Percentiles rank a stretch among this genome's conserved stretches.
phyloP scores from a whole-genome alignment of 2,797 vertebrate genomes.

The Distichodus sexfasciatus region DNA sequence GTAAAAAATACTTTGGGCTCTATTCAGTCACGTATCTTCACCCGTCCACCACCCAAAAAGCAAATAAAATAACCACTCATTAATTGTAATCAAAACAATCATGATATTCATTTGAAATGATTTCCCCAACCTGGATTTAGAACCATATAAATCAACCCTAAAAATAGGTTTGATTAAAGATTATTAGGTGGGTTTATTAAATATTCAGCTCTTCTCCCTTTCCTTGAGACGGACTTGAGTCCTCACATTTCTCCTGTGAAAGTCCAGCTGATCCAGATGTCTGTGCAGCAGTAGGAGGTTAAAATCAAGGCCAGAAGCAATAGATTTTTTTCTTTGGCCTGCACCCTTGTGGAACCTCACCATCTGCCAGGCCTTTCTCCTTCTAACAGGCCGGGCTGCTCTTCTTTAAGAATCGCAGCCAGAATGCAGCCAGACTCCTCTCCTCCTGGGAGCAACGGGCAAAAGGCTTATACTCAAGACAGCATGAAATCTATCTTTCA shows the following conservation, averaged over 20 bases:
- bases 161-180: too few species aligned
- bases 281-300: background rate
- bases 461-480: background rate
- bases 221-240: background rate
- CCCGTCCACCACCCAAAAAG: too few species aligned
- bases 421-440: background rate
- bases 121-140: too few species aligned
- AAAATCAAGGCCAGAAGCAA: background rate
- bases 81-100: too few species aligned
- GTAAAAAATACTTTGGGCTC: too few species aligned
- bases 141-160: too few species aligned
- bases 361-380: slow-evolving; percentile 40
- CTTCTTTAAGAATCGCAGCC: slow-evolving; percentile 1
- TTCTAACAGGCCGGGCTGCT: slow-evolving; percentile 31
- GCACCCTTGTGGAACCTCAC: slow-evolving; percentile 18
- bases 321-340: slow-evolving; percentile 17
- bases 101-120: too few species aligned
- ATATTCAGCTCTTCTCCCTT: too few species aligned
- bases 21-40: too few species aligned
- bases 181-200: too few species aligned
- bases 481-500: background rate
- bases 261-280: slow-evolving; percentile 1
- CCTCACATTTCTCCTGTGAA: slow-evolving; percentile 5
- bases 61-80: too few species aligned
- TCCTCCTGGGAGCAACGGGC: background rate